These are phyloP conservation scores for Drosophila recens DNA, from an alignment of 2,888 invertebrate genomes.

Conservation along the genomic window DNA sequence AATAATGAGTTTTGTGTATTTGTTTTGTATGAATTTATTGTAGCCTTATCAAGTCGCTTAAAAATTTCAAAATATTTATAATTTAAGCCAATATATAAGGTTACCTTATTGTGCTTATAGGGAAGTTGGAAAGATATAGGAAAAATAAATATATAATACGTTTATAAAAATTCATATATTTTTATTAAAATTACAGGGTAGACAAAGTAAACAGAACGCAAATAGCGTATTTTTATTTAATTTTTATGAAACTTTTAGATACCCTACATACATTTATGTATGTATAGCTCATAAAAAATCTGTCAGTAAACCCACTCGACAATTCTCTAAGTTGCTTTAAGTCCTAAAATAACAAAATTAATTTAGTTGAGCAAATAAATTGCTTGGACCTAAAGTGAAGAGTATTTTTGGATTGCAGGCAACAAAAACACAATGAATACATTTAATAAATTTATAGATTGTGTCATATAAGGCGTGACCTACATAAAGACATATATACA, in stretches of 20 bases:
- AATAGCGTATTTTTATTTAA: too few species aligned
- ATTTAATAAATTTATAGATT: conserved; percentile 64
- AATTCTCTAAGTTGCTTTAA: neutral
- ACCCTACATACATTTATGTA: neutral
- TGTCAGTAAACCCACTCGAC: neutral
- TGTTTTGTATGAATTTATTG: too few species aligned
- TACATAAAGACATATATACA: conserved; percentile 35
- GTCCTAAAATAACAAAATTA: neutral
- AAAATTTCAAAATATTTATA: too few species aligned
- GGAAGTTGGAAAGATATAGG: too few species aligned
- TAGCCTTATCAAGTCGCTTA: neutral
- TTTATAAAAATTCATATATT: too few species aligned
- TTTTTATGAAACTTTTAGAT: neutral
- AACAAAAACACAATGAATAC: conserved; percentile 57
- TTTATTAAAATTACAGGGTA: neutral
- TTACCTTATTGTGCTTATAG: too few species aligned
- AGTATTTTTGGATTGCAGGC: neutral
- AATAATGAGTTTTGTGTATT: too few species aligned
- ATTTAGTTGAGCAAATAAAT: neutral
- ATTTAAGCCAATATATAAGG: too few species aligned
- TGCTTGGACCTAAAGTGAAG: neutral
- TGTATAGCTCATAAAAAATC: neutral
- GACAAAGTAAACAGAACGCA: neutral
- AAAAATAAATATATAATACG: too few species aligned
- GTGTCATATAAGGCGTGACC: conserved; percentile 67